Evolutionary conservation across 1,140 invertebrate genomes (phyloP), one percentile per base, ranked within the genome.

Genomic region (Parapsyche elsis): DNA sequence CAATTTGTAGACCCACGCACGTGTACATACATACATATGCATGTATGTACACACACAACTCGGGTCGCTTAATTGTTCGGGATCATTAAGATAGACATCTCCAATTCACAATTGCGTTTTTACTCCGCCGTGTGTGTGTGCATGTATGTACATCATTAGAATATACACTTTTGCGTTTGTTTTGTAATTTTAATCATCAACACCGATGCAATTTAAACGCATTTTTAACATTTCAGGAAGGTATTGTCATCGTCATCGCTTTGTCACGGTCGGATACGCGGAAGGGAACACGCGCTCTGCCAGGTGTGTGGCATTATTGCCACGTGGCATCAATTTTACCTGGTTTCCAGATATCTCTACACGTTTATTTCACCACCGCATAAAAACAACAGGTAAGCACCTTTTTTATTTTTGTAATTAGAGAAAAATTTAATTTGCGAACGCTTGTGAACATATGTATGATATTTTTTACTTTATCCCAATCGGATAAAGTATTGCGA

Each of bases 51-150:
- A 21, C 67, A 71, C 61, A 21, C 67, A 71, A 26, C 53, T 26
- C 10, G 75, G 45, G 0, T 45, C 16, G 23, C 59, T 30, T 77
- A 77, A 77, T 77, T 77, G 75, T 45, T 23, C 30, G 26, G 0
- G 75, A 38, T 77, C 75, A 77, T 77, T 77, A 77, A 77, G 75
- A 77, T 77, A 44, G 75, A 77, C 75, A 46, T 77, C 75, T 77
- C 26, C 75, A 77, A 67, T 67, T 67, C 64, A 26, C n/a, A 61
- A 61, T 61, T 4, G 59, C 21, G 59, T 61, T 21, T 23, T 26
- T 71, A 30, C 26, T 26, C 67, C 61, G 24, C n/a, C n/a, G n/a
- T n/a, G n/a, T n/a, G n/a, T n/a, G n/a, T 30, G 14, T 67, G 21
- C 7, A 23, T 7, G 10, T 23, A 67, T 67, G 61, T 26, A 67